Base-by-base conservation (phyloP, 2,113 vertebrate species). In the Mormyrus iriodes region DNA sequence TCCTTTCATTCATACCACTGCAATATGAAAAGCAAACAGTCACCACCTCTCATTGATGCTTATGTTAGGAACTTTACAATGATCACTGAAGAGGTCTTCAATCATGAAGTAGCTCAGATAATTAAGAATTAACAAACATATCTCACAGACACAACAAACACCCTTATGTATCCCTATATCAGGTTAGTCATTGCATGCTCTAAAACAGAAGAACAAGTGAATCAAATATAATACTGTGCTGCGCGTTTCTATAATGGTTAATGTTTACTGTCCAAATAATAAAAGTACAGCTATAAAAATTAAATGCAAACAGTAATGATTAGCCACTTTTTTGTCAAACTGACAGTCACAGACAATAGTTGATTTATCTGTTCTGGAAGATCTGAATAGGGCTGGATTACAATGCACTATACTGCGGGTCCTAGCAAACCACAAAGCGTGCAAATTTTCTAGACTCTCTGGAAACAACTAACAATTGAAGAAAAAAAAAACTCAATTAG, bases 101-200 rank as follows among this genome's bases (percentile, higher is more conserved):
- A 46, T 52, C 2, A 35, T 35, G 15, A n/a, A 76, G 65, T n/a
- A 82, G 31, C 15, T 82, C 35, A 44, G 73, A 82, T 27, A 42
- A 53, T 84, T 35, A 61, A 58, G 49, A 7, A 88, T 88, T 88
- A 82, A 88, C 21, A 76, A 76, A 76, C 31, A 19, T 19, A 76
- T 65, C 24, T 65, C 61, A 76, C 31, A 76, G 21, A 31, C 13
- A 76, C 35, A 76, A 76, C 69, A 35, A 69, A 76, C 35, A 76
- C 31, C 35, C 31, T 76, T 15, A 76, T 76, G 35, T 17, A 39
- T 39, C 12, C 12, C 27, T 39, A 76, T 39, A 76, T 42, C 35
- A 79, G 17, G 73, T 42, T 76, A 76, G 69, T 76, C 69, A 42
- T 7, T 42, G 17, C 73, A 15, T 79, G 13, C 35, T 39, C n/a